Evolutionary conservation across 2,888 invertebrate species (phyloP), one percentile per base, ranked within the genome.

Genomic region (Poecilus cupreus): DNA sequence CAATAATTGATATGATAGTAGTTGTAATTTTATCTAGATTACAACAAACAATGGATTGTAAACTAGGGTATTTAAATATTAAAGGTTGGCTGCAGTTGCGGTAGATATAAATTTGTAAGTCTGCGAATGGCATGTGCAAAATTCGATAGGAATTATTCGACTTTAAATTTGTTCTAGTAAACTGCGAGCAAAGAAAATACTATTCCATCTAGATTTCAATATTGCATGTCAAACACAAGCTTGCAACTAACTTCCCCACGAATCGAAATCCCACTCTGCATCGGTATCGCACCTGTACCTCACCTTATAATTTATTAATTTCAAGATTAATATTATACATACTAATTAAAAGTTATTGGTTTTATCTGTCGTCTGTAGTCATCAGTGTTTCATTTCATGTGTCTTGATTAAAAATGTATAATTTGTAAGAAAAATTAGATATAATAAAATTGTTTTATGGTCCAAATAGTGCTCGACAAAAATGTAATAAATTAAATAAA

Each of bases 181-280:
- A 39, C 39, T 24, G 13, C 20, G 39, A 57, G 39, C 20, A 77
- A 60, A 60, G 77, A 77, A 77, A 77, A 57, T 77, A 64, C 39
- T 60, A 60, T 77, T 77, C 60, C 77, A 22, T 68, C 64, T 68
- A 68, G 77, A 43, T 57, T 77, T 60, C 77, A 77, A 77, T 77
- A 77, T 60, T 20, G 60, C 77, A 77, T 60, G 77, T 77, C 77
- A 77, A 39, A 77, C 24, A 77, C 76, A 76, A 20, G 24, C 49
- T 6, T 18, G 2, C 13, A 3, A 18, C n/a, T n/a, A 8, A 20
- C 18, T 51, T 51, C 51, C 4, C 72, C 18, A 10, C 5, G 46
- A 39, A 6, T 46, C 43, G 13, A 43, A 72, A 20, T 13, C 13
- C 18, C 8, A 24, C 26, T 26, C 26, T 26, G 26, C 26, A n/a